Evolutionary conservation across 2,113 vertebrate species (phyloP).

Genomic region (Vimba vimba): DNA sequence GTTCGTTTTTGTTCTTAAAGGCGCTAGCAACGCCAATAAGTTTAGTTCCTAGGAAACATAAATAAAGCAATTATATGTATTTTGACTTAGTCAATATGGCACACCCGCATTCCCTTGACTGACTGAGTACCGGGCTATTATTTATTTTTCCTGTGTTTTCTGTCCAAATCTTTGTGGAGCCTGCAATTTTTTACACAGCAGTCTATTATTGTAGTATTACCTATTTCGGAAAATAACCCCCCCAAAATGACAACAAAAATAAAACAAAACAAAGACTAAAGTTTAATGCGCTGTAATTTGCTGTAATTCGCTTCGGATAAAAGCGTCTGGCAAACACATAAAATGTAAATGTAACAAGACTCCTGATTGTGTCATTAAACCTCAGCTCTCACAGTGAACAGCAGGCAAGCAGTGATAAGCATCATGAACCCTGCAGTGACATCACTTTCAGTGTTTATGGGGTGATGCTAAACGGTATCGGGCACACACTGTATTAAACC

Average conservation of each 20-base stretch:
- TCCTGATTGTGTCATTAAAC: constrained; percentile 30
- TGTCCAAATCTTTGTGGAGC: not conserved
- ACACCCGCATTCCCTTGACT: not conserved
- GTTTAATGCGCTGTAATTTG: not conserved
- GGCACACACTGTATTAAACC: constrained; percentile 18
- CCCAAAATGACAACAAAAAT: not conserved
- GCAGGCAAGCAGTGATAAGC: constrained; percentile 37
- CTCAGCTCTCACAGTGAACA: constrained; percentile 16
- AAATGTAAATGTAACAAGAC: constrained; percentile 21
- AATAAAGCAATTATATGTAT: not conserved
- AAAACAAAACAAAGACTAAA: constrained; percentile 6
- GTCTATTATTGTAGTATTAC: constrained; percentile 5
- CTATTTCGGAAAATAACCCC: not conserved
- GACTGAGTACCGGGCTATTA: not conserved
- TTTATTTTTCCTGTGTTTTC: not conserved
- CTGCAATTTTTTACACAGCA: constrained; percentile 10
- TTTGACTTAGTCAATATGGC: not conserved
- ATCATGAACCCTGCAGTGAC: constrained; percentile 43
- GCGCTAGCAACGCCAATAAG: not conserved
- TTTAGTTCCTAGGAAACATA: not conserved
- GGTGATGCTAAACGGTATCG: not conserved
- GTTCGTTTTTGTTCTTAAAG: not conserved
- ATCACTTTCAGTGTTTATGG: constrained; percentile 33
- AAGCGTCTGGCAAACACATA: not conserved
- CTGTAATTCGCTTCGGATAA: not conserved